Evolutionary conservation across 2,113 vertebrate species (phyloP).

Genomic region (Stercorarius parasiticus): DNA sequence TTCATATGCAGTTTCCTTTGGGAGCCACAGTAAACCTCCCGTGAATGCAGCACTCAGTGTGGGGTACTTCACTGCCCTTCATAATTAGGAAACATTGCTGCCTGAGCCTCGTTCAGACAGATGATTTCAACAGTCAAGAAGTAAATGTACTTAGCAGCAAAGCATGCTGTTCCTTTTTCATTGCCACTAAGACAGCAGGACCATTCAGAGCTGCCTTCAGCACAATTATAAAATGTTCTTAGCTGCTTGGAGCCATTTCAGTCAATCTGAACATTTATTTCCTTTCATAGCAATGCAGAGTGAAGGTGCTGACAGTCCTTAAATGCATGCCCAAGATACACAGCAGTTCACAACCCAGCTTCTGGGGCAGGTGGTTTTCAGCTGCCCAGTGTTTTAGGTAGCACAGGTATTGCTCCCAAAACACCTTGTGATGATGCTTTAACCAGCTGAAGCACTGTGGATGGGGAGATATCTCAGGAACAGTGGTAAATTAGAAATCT

Average conservation of each 20-base stretch:
- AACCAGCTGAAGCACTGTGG: neutral
- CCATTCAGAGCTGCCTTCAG: conserved; percentile 40
- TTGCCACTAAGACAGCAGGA: conserved; percentile 28
- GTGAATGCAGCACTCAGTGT: neutral
- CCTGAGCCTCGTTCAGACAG: neutral
- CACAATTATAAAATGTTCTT: conserved; percentile 15
- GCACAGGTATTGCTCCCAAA: neutral
- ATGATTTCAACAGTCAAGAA: conserved; percentile 43
- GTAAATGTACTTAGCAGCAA: conserved; percentile 31
- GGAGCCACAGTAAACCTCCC: neutral
- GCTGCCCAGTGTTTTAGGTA: neutral
- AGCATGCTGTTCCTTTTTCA: conserved; percentile 27
- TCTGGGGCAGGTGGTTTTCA: neutral
- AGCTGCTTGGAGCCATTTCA: conserved; percentile 33
- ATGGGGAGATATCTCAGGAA: neutral
- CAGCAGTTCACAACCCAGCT: neutral
- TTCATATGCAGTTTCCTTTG: conserved; percentile 1
- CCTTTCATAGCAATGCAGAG: neutral
- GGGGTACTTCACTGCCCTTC: neutral
- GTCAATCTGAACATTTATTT: conserved; percentile 20
- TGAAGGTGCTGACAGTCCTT: neutral
- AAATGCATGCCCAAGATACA: neutral
- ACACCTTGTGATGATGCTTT: neutral
- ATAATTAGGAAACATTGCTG: conserved; percentile 41
- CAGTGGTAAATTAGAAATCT: neutral